Percentiles rank a stretch among this genome's conserved stretches.
Conservation (phyloP, 2,797 vertebrate genomes). For the Echeneis naucrates region DNA sequence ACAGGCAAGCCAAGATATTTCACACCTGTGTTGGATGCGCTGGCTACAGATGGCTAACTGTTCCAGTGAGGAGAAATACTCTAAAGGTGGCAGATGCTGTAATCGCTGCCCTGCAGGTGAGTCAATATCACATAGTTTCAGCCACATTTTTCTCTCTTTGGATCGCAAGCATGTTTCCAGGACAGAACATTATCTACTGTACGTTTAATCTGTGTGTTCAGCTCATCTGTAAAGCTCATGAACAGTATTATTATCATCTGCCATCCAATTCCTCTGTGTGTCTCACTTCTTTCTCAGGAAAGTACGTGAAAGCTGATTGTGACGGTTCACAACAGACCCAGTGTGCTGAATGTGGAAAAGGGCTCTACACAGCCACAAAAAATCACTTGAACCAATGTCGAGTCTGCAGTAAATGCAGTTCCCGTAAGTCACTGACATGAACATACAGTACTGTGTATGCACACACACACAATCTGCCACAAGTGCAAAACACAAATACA, state of each 20-base stretch:
- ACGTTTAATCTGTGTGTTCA: not conserved
- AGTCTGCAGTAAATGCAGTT: slow-evolving; percentile 19
- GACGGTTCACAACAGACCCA: accelerated
- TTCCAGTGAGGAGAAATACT: accelerated
- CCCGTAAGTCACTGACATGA: slow-evolving; percentile 58
- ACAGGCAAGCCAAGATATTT: not conserved
- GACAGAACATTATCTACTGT: not conserved
- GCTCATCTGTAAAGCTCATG: not conserved
- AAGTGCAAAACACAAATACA: slow-evolving; percentile 1
- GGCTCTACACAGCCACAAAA: slow-evolving; percentile 21
- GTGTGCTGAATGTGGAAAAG: slow-evolving; percentile 42
- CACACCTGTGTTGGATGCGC: slow-evolving; percentile 20
- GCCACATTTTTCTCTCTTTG: not conserved
- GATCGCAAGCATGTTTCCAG: not conserved
- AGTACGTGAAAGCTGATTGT: slow-evolving; percentile 27
- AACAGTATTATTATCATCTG: not conserved
- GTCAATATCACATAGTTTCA: slow-evolving; percentile 26
- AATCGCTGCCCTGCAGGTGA: slow-evolving; percentile 69
- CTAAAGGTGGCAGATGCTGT: slow-evolving; percentile 33
- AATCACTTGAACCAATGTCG: slow-evolving; percentile 34
- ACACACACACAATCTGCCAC: not conserved
- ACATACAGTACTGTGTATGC: not conserved
- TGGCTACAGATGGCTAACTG: slow-evolving; percentile 39
- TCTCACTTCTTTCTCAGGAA: slow-evolving; percentile 59
- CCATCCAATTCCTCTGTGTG: not conserved